Evolutionary conservation across 2,888 invertebrate species (phyloP).

Genomic region (Oscheius sp.): DNA sequence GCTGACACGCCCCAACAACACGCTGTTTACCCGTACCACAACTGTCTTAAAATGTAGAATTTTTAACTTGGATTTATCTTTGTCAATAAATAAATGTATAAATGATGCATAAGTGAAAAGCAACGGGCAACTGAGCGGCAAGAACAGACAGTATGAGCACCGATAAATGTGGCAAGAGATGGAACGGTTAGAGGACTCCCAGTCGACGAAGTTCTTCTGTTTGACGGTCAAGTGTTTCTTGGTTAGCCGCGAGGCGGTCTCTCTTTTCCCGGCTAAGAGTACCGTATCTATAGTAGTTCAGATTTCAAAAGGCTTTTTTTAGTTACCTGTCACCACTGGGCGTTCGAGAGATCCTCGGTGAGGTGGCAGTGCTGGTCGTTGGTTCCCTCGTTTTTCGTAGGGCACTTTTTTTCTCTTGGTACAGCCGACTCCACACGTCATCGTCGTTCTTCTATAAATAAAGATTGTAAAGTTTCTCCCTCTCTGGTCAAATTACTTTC

Average conservation of each 20-base stretch:
- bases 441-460: conserved; percentile 35
- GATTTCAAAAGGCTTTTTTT: background rate
- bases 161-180: background rate
- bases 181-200: conserved; percentile 40
- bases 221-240: conserved; percentile 55
- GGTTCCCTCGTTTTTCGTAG: conserved; percentile 51
- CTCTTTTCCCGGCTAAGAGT: conserved; percentile 53
- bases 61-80: conserved; percentile 1
- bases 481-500: background rate
- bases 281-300: conserved; percentile 44
- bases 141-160: conserved; percentile 3
- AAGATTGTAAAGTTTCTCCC: background rate
- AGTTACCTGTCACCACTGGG: conserved; percentile 27
- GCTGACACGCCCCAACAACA: conserved; percentile 28
- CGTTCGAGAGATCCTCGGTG: conserved; percentile 23
- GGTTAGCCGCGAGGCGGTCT: conserved; percentile 52
- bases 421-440: conserved; percentile 56
- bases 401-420: conserved; percentile 56
- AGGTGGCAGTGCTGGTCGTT: conserved; percentile 8
- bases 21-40: conserved; percentile 31
- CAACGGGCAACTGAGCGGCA: conserved; percentile 8
- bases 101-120: background rate
- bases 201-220: conserved; percentile 51
- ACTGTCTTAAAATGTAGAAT: conserved; percentile 19
- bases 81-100: background rate